A percentile compares a stretch with the other conserved stretches of the same genome.
Conservation (phyloP, 2,888 invertebrate species). For the Pomacea canaliculata region DNA sequence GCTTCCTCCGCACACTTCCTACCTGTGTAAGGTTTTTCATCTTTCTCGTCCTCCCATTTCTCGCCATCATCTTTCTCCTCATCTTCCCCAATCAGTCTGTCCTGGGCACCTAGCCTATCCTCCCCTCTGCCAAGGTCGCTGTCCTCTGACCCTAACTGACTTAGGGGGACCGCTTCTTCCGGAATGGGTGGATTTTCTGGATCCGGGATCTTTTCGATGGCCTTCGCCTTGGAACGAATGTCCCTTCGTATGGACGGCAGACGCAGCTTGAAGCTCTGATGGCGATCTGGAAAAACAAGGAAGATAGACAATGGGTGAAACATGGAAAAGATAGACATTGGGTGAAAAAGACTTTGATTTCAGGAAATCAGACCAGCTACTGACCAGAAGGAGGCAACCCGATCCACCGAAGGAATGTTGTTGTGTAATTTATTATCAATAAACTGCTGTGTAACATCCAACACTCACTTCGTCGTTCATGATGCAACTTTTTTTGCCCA, state of each 20-base stretch:
- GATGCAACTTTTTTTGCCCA: too few relatives aligned
- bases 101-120: conserved; percentile 24
- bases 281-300: conserved; percentile 54
- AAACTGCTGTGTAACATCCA: too few relatives aligned
- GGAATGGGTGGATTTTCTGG: conserved; percentile 47
- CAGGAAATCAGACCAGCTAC: too few relatives aligned
- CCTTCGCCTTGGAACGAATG: conserved; percentile 48
- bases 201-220: conserved; percentile 33
- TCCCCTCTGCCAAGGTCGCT: not conserved
- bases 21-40: not conserved
- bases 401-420: too few relatives aligned
- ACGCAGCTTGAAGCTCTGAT: conserved; percentile 65
- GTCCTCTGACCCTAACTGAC: conserved; percentile 46
- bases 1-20: not conserved
- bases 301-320: not conserved
- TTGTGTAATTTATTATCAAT: too few relatives aligned
- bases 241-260: conserved; percentile 67
- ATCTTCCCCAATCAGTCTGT: conserved; percentile 32
- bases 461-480: too few relatives aligned
- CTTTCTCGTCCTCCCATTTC: conserved; percentile 2
- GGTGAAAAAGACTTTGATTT: not conserved
- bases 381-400: too few relatives aligned
- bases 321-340: too few relatives aligned
- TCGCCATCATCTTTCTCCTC: conserved; percentile 19
- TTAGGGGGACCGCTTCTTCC: conserved; percentile 54